Evolutionary conservation across 1,140 invertebrate genomes (phyloP).

Genomic region (Penaeus japonicus): DNA sequence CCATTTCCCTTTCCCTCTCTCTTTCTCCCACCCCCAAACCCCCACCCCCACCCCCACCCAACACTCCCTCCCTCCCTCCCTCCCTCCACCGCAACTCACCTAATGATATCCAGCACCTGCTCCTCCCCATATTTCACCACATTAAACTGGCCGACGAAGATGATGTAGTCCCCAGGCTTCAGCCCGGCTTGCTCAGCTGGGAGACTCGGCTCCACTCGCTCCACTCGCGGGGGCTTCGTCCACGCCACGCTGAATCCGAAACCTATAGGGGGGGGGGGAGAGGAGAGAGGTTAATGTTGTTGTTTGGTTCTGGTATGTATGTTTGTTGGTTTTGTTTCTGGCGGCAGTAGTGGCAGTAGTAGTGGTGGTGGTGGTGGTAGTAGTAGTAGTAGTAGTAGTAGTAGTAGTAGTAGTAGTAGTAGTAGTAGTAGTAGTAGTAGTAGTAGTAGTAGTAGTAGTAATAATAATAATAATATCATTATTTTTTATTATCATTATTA

Average conservation of each 20-base stretch:
- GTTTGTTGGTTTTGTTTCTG: not conserved
- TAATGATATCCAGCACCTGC: slow-evolving; percentile 81
- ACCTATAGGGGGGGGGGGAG: slow-evolving; percentile 62
- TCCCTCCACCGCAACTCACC: no score
- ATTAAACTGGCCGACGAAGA: slow-evolving; percentile 85
- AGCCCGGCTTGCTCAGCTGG: slow-evolving; percentile 82
- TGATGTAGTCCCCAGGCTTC: slow-evolving; percentile 82
- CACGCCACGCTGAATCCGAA: slow-evolving; percentile 91
- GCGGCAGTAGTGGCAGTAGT: not conserved
- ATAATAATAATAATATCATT: no score
- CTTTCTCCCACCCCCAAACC: no score
- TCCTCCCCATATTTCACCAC: slow-evolving; percentile 82
- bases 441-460: slow-evolving; percentile 20
- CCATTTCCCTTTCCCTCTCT: no score
- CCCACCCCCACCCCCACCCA: not conserved
- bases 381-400: not conserved
- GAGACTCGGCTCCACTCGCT: slow-evolving; percentile 82
- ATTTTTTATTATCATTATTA: no score
- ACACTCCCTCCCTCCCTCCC: not conserved
- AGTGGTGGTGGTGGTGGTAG: not conserved
- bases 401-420: slow-evolving; percentile 23
- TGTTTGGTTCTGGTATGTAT: no score
- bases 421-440: slow-evolving; percentile 25
- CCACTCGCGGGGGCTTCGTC: slow-evolving; percentile 86
- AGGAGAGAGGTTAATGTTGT: not conserved